Evolutionary conservation across 2,797 vertebrate species (phyloP).

Genomic region (Phataginus tricuspis): DNA sequence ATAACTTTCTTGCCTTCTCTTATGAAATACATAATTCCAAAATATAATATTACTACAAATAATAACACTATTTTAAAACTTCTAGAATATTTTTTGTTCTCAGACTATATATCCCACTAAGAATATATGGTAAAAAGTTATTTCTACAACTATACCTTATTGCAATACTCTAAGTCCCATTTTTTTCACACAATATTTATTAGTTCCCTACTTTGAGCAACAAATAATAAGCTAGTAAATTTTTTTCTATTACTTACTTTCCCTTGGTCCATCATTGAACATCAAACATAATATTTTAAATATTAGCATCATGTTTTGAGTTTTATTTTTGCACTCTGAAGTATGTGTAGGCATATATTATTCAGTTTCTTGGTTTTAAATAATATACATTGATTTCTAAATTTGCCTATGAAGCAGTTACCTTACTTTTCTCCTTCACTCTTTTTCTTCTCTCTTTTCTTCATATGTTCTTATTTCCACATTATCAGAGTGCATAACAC

Average conservation of each 20-base stretch:
- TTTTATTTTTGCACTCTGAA: not conserved
- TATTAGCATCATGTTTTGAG: not conserved
- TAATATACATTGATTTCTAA: not conserved
- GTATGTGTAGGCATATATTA: not conserved
- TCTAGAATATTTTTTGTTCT: not conserved
- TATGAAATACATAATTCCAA: not conserved
- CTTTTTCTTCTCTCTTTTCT: not conserved
- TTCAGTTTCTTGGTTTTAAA: not conserved
- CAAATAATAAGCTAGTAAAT: not conserved
- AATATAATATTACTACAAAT: not conserved
- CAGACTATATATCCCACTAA: not conserved
- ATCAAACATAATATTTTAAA: not conserved
- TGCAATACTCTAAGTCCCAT: not conserved
- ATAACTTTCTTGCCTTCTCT: not conserved
- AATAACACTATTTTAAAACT: not conserved
- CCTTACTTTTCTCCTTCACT: not conserved
- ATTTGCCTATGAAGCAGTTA: not conserved
- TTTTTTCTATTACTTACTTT: not conserved
- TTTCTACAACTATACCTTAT: not conserved
- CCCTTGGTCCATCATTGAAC: not conserved
- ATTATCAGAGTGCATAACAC: not conserved
- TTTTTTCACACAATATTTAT: not conserved
- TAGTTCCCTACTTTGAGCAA: not conserved
- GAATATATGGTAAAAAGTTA: not conserved
- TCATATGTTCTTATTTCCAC: not conserved